Conservation (phyloP, 2,888 invertebrate species). For the Cyrtodaria siliqua region DNA sequence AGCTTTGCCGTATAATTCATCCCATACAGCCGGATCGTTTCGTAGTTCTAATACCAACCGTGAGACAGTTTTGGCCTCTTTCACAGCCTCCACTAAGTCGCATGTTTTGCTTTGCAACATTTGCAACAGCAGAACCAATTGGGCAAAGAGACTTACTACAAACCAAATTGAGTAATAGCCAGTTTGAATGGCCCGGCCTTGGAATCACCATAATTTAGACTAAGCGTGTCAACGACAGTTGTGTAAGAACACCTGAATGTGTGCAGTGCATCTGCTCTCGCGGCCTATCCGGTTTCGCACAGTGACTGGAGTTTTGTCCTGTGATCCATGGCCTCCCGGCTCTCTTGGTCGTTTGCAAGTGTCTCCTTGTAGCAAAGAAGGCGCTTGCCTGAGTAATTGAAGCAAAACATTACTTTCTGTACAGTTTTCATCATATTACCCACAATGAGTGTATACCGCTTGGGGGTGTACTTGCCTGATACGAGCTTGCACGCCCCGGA, state of each 20-base stretch:
- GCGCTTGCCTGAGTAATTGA: slow-evolving; percentile 34
- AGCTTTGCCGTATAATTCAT: slow-evolving; percentile 18
- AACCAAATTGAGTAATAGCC: neutral
- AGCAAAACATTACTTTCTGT: slow-evolving; percentile 28
- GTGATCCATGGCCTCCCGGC: slow-evolving; percentile 22
- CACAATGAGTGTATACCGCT: slow-evolving; percentile 37
- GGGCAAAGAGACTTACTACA: neutral
- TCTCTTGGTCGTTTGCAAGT: slow-evolving; percentile 14
- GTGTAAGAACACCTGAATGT: slow-evolving; percentile 31
- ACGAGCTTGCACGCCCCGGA: slow-evolving; percentile 31
- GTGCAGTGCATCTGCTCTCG: slow-evolving; percentile 23
- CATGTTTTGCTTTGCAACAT: slow-evolving; percentile 14
- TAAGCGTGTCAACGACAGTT: neutral
- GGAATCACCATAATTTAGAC: neutral
- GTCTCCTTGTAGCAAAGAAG: slow-evolving; percentile 25
- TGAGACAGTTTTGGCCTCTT: slow-evolving; percentile 20
- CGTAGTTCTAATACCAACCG: neutral
- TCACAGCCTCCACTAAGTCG: slow-evolving; percentile 30
- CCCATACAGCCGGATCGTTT: slow-evolving; percentile 32
- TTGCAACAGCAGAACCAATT: neutral
- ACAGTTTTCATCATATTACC: slow-evolving; percentile 40
- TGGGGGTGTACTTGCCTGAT: slow-evolving; percentile 26
- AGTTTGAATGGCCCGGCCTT: slow-evolving; percentile 1
- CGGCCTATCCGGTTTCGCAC: slow-evolving; percentile 33
- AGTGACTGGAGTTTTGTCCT: slow-evolving; percentile 21